phyloP scores from a whole-genome alignment of 2,797 vertebrate genomes.

The Premnoplex brunnescens region DNA sequence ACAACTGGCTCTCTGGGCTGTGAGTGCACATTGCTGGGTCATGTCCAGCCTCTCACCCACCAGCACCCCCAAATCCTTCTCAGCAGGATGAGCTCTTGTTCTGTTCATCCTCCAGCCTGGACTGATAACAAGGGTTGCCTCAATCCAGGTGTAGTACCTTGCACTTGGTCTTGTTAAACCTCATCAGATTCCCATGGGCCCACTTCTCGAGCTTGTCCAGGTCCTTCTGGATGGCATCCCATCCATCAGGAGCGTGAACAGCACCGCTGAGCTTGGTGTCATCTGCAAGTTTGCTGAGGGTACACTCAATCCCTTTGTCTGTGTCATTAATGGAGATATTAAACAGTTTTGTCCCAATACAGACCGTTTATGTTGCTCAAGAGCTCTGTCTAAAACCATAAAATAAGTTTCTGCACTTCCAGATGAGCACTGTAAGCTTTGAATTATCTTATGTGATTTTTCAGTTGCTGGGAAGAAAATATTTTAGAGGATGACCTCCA shows the following conservation, averaged over 20 bases:
- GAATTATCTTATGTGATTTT: fast-evolving
- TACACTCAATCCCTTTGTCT: not conserved
- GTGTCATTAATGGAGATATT: not conserved
- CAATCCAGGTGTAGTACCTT: not conserved
- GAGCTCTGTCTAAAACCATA: not conserved
- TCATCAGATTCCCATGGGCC: not conserved
- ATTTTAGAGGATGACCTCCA: not conserved
- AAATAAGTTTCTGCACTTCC: not conserved
- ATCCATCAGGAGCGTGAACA: too few relatives aligned
- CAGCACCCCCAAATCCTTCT: not conserved
- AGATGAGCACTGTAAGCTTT: not conserved
- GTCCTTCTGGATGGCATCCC: not conserved
- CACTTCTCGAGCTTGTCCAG: not conserved
- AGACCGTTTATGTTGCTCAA: not conserved
- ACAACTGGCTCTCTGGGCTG: fast-evolving
- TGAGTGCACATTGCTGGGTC: fast-evolving
- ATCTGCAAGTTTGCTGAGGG: not conserved
- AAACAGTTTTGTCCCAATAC: not conserved
- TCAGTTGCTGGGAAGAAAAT: not conserved
- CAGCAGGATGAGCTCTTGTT: fast-evolving
- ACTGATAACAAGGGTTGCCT: not conserved
- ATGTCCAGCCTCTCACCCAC: not conserved
- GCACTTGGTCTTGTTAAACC: not conserved
- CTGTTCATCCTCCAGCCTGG: not conserved
- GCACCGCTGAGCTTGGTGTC: not conserved